Conservation (phyloP, 2,113 vertebrate species). For the Columba janthina region DNA sequence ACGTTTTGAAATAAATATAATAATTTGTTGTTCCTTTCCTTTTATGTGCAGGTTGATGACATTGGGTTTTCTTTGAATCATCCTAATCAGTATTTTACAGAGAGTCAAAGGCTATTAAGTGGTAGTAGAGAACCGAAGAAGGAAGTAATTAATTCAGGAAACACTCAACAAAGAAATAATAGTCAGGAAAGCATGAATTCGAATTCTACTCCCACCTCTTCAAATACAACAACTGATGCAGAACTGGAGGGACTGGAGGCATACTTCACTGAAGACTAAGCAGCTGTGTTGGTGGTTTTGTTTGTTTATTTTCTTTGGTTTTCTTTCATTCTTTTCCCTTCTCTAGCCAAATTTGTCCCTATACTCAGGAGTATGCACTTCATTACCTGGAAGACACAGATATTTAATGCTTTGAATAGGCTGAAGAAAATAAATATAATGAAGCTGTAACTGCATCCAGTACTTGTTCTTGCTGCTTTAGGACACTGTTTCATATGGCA, state of each 20-base stretch:
- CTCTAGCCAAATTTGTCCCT: neutral
- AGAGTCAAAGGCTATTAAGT: slow-evolving; percentile 82
- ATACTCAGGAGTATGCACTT: neutral
- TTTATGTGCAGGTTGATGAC: slow-evolving; percentile 83
- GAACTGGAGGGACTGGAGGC: slow-evolving; percentile 85
- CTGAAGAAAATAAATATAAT: neutral
- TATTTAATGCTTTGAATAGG: neutral
- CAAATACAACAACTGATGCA: slow-evolving; percentile 52
- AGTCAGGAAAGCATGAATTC: slow-evolving; percentile 54
- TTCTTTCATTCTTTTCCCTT: neutral
- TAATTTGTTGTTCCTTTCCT: neutral
- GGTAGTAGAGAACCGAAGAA: slow-evolving; percentile 84
- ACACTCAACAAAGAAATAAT: slow-evolving; percentile 62
- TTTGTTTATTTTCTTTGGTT: neutral
- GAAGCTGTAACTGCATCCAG: neutral
- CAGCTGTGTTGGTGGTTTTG: neutral
- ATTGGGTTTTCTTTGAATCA: slow-evolving; percentile 91
- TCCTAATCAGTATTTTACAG: slow-evolving; percentile 96
- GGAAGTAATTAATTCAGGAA: slow-evolving; percentile 76
- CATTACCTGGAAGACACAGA: neutral
- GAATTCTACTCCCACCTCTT: slow-evolving; percentile 10
- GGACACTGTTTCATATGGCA: neutral
- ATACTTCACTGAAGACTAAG: slow-evolving; percentile 77
- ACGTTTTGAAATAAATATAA: neutral
- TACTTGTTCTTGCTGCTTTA: neutral